Conservation (phyloP, 1,140 invertebrate species). For the honey bee (Apis mellifera) region Amel_HAv3.1 CM009936.2:15578501-15579000, state of each 20-base stretch:
- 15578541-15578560: slow-evolving; percentile 1
- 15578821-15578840: no score
- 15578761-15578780: not conserved
- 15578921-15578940: no score
- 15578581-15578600: not conserved
- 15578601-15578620: not conserved
- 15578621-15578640: not conserved
- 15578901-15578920: no score
- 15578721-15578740: not conserved
- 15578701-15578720: not conserved
- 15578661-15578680: not conserved
- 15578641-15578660: not conserved
- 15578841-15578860: no score
- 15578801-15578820: no score
- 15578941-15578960: no score
- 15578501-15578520: no score
- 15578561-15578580: not conserved
- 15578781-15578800: not conserved
- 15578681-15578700: not conserved
- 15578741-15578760: not conserved
- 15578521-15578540: not conserved
- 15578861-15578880: no score
- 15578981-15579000: no score
- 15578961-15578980: no score
- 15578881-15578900: no score